Conservation (phyloP, 1,140 invertebrate genomes). For the Coenobita brevimanus region DNA sequence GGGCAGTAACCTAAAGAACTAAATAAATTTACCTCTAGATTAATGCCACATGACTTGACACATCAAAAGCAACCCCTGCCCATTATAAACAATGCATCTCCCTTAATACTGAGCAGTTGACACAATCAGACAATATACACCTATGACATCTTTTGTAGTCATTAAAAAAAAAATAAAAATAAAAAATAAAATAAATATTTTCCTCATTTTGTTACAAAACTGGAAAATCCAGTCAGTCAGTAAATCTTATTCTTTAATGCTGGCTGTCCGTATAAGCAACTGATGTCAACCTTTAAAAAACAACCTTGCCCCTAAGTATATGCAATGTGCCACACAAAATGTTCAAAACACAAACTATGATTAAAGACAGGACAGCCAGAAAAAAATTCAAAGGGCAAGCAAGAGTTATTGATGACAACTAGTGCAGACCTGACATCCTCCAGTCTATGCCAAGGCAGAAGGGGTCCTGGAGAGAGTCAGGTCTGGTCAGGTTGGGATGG, state of each 20-base stretch:
- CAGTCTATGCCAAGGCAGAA: conserved; percentile 47
- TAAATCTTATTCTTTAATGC: too few species aligned
- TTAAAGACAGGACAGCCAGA: conserved; percentile 44
- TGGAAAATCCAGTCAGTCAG: too few species aligned
- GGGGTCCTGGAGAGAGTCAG: conserved; percentile 41
- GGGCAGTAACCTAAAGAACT: conserved; percentile 4
- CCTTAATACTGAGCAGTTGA: conserved; percentile 47
- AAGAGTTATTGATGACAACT: conserved; percentile 56
- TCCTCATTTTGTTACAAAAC: too few species aligned
- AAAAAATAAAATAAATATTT: conserved; percentile 57
- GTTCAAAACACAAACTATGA: neutral
- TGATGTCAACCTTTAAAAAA: neutral
- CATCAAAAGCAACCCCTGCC: conserved; percentile 56
- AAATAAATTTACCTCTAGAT: neutral
- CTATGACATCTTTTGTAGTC: conserved; percentile 28
- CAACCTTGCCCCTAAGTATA: too few species aligned
- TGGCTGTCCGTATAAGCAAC: neutral
- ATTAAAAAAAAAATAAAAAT: conserved; percentile 31
- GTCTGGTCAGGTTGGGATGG: conserved; percentile 36
- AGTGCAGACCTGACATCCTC: conserved; percentile 62
- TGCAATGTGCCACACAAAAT: neutral
- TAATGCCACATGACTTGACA: conserved; percentile 11
- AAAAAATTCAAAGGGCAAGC: conserved; percentile 61
- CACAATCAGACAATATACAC: conserved; percentile 41
- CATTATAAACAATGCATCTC: conserved; percentile 51